These are phyloP conservation scores for Brachionus plicatilis DNA, from an alignment of 1,140 invertebrate species.

Conservation along the genomic window DNA sequence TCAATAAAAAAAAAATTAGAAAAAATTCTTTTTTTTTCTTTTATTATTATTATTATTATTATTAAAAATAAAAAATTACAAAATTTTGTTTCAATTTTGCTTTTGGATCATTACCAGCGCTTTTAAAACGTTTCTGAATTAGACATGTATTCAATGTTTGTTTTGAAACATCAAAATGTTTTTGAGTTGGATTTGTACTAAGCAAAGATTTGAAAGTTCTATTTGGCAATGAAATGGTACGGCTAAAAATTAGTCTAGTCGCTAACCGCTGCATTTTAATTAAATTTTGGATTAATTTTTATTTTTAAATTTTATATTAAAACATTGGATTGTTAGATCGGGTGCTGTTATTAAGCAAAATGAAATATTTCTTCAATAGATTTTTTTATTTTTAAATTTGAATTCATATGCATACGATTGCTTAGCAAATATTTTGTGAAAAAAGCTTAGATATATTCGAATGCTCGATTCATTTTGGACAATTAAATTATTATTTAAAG, in stretches of 20 bases:
- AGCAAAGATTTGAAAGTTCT: not conserved
- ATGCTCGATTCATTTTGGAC: not conserved
- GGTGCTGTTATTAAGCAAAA: not conserved
- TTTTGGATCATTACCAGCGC: not conserved
- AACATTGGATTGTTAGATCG: not conserved
- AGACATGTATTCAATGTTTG: not conserved
- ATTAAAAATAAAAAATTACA: not conserved
- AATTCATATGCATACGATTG: not conserved
- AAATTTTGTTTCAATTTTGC: slow-evolving; percentile 20
- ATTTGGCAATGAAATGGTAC: not conserved
- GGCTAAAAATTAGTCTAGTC: not conserved
- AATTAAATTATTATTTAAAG: not conserved
- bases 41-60: not conserved
- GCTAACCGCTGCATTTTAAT: not conserved
- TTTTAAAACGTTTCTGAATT: not conserved
- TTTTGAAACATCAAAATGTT: no score
- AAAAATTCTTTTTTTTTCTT: not conserved
- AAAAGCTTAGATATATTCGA: not conserved
- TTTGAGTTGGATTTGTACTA: not conserved
- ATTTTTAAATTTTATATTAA: not conserved
- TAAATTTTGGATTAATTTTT: not conserved
- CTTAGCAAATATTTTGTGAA: not conserved
- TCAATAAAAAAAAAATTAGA: not conserved
- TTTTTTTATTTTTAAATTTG: not conserved
- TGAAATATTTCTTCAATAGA: not conserved